Base-by-base conservation (phyloP, 2,113 vertebrate species). In the Callopanchax toddi region DNA sequence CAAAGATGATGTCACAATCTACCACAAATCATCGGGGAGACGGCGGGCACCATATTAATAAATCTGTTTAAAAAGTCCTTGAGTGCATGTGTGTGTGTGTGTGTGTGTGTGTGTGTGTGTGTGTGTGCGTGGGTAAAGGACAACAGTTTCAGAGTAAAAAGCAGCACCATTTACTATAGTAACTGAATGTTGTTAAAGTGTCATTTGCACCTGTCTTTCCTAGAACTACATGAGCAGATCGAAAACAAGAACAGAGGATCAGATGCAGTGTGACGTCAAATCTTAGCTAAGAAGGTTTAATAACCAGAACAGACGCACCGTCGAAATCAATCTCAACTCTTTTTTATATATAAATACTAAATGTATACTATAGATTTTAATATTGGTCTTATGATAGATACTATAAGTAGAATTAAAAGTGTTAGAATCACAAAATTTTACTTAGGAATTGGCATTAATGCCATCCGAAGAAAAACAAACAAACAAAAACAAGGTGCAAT, bases 161-260 rank as follows among this genome's bases (percentile, higher is more conserved):
- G 91, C 91, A 93, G 92, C 92, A 93, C 92, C 92, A 89, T 92
- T 90, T 88, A 91, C 90, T 87, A 88, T 89, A 87, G 85, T 89
- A 91, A 89, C 87, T 89, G 82, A 89, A 91, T 87, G 80, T 87
- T 91, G 86, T 90, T 90, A 92, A 91, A 92, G 88, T 91, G 87
- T 92, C 84, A 81, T 89, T 90, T 92, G 92, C 90, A 91, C 89
- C 90, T 91, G 88, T 91, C 74, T 86, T 81, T 75, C 82, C 84
- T 50, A 50, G 48, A 78, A 89, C 87, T 86, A 87, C 65, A 72
- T 86, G 82, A 87, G 79, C 83, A 85, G 74, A 89, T 88, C 71
- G 83, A 12, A 25, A 79, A 76, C 66, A 72, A 79, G 65, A 67
- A 85, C 71, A 80, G 53, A 84, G 80, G 36, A 50, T 84, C 51